Percentiles rank a stretch among this genome's conserved stretches.
Conservation (phyloP, 2,888 invertebrate genomes). For the Drosophila anceps region DNA sequence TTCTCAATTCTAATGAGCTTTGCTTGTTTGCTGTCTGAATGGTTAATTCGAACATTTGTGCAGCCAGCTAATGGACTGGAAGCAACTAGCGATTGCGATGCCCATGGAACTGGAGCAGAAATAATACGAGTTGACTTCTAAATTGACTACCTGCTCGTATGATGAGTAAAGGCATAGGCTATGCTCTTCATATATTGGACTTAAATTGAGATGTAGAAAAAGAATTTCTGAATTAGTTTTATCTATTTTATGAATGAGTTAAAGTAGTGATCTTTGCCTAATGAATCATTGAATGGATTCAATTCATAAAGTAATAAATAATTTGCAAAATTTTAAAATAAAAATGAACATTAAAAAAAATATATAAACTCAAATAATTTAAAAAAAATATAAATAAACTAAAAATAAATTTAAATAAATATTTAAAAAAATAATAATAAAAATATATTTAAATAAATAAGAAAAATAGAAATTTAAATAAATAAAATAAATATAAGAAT, state of each 20-base stretch:
- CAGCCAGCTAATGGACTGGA: conserved; percentile 30
- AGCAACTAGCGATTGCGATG: conserved; percentile 16
- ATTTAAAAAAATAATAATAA: too few species aligned
- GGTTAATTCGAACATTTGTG: conserved; percentile 56
- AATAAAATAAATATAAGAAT: too few species aligned
- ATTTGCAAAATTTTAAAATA: too few species aligned
- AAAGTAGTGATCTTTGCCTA: too few species aligned
- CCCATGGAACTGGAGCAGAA: conserved; percentile 59
- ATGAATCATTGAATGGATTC: too few species aligned
- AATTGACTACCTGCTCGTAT: neutral
- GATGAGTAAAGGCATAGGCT: neutral
- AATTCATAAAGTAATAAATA: too few species aligned
- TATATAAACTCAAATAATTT: too few species aligned
- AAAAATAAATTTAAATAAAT: too few species aligned
- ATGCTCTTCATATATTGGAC: neutral
- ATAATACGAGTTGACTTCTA: conserved; percentile 13
- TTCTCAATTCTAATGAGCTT: conserved; percentile 46
- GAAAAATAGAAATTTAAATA: too few species aligned
- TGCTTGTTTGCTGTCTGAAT: conserved; percentile 59
- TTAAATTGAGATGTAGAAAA: neutral
- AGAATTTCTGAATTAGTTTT: neutral
- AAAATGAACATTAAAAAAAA: too few species aligned
- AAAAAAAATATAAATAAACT: too few species aligned
- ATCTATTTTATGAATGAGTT: neutral
- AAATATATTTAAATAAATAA: too few species aligned